Evolutionary conservation across 2,888 invertebrate species (phyloP).

Genomic region (Pterostichus madidus): DNA sequence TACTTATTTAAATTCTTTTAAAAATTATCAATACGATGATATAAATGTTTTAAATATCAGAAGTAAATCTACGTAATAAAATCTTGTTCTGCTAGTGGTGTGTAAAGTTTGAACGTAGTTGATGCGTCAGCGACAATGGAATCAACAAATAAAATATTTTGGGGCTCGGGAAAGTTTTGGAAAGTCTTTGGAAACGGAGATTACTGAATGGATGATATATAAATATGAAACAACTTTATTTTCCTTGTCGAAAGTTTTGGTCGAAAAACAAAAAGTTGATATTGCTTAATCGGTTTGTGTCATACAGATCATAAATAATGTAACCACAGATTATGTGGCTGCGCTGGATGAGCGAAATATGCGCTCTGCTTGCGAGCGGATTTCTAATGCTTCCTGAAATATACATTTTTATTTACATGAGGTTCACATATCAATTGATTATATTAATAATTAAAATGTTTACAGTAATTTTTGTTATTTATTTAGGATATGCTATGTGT

Average conservation of each 20-base stretch:
- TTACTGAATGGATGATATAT: constrained; percentile 61
- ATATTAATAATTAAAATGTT: no score
- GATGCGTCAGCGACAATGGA: constrained; percentile 47
- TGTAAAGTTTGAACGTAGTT: constrained; percentile 16
- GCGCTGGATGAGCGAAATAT: constrained; percentile 37
- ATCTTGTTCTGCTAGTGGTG: not conserved
- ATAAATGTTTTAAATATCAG: no score
- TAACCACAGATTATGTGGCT: constrained; percentile 68
- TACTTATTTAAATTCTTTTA: no score
- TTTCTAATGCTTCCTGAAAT: no score
- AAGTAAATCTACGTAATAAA: no score
- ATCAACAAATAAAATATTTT: constrained; percentile 63
- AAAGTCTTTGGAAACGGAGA: constrained; percentile 51
- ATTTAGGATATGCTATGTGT: no score
- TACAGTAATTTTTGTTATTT: no score
- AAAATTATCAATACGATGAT: no score
- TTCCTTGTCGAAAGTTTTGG: constrained; percentile 73
- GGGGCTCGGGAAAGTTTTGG: constrained; percentile 30
- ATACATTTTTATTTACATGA: no score
- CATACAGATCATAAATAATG: constrained; percentile 70
- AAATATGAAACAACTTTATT: constrained; percentile 69
- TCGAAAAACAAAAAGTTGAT: constrained; percentile 72
- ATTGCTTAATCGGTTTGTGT: constrained; percentile 71
- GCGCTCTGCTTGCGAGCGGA: constrained; percentile 14
- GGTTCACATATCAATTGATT: no score